Evolutionary conservation across 2,113 vertebrate species (phyloP).

Genomic region (Tapirus terrestris): DNA sequence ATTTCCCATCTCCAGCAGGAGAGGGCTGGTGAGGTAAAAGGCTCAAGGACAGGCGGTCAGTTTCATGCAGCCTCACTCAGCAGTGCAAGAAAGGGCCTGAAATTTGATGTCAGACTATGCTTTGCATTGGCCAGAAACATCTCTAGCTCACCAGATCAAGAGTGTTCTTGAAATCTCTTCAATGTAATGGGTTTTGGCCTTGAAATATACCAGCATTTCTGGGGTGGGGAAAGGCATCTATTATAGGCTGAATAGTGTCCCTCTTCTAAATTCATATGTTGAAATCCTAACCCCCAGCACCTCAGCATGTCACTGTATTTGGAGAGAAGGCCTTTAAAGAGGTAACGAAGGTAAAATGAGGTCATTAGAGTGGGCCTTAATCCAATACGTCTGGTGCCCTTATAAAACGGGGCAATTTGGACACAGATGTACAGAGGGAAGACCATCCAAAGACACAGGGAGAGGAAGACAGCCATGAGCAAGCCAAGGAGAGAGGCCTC

Average conservation of each 20-base stretch:
- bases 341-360: not conserved
- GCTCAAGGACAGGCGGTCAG: accelerated
- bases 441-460: not conserved
- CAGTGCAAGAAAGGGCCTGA: not conserved
- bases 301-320: not conserved
- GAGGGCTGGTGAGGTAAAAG: not conserved
- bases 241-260: not conserved
- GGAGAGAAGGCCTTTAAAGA: not conserved
- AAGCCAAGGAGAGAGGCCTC: not conserved
- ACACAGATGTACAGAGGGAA: not conserved
- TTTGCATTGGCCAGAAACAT: not conserved
- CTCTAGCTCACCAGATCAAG: not conserved
- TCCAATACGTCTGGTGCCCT: not conserved
- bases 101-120: not conserved
- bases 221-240: not conserved
- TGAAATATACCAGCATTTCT: not conserved
- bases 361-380: too few species aligned
- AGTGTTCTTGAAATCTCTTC: not conserved
- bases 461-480: not conserved
- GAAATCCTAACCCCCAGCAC: not conserved
- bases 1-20: not conserved
- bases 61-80: not conserved
- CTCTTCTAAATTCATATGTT: not conserved
- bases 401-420: not conserved
- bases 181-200: not conserved